phyloP scores from a whole-genome alignment of 2,797 vertebrate species.

The Simalia tracyae region DNA sequence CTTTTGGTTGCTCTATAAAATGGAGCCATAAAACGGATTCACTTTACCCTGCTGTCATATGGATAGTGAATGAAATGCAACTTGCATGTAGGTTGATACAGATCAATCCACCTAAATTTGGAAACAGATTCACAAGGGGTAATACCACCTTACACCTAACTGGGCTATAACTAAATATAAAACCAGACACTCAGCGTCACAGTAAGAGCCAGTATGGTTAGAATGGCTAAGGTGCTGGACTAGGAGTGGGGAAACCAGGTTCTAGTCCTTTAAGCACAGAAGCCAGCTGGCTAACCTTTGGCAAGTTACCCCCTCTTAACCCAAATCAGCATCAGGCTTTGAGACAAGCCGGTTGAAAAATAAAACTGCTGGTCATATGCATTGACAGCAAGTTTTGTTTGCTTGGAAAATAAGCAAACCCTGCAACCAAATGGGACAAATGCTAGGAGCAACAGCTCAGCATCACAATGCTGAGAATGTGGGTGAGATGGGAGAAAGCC shows the following conservation, averaged over 20 bases:
- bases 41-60: background rate
- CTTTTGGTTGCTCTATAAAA: background rate
- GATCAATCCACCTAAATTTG: background rate
- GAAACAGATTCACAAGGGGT: background rate
- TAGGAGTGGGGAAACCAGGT: background rate
- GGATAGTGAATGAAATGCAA: background rate
- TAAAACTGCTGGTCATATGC: no score
- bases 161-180: background rate
- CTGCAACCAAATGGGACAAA: no score
- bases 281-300: background rate
- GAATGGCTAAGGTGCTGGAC: background rate
- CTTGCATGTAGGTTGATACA: background rate
- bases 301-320: no score
- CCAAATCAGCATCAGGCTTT: no score
- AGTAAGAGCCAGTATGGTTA: background rate
- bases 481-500: no score
- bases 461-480: no score
- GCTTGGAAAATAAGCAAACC: no score
- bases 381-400: no score
- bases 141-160: background rate
- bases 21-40: background rate
- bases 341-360: no score
- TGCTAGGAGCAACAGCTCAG: no score
- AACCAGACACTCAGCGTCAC: background rate
- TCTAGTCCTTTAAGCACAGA: background rate